A percentile compares a stretch with the other conserved stretches of the same genome.
phyloP scores from a whole-genome alignment of 2,113 vertebrate species.

The Eretmochelys imbricata region DNA sequence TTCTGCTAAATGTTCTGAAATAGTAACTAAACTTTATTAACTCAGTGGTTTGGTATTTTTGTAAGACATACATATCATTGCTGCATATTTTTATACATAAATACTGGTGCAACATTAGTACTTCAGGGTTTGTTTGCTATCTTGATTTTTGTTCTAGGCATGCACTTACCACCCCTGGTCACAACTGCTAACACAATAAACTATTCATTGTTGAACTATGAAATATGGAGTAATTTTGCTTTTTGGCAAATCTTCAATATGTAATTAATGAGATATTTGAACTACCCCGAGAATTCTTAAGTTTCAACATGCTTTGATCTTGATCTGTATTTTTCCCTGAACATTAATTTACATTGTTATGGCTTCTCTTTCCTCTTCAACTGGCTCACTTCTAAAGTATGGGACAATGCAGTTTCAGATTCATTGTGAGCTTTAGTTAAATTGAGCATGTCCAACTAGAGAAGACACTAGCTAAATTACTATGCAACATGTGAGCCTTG shows the following conservation, averaged over 20 bases:
- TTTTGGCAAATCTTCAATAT: constrained; percentile 59
- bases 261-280: constrained; percentile 81
- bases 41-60: background rate
- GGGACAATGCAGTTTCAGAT: background rate
- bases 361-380: constrained; percentile 18
- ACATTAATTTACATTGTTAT: constrained; percentile 3
- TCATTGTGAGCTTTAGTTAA: background rate
- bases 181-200: constrained; percentile 64
- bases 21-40: background rate
- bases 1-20: background rate
- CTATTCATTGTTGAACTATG: constrained; percentile 48
- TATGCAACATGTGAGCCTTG: constrained; percentile 15
- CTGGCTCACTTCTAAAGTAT: constrained; percentile 10
- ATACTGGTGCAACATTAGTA: background rate
- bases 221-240: constrained; percentile 59
- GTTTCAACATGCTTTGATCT: constrained; percentile 77
- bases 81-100: accelerated
- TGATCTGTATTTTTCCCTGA: constrained; percentile 14
- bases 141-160: constrained; percentile 45
- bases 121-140: background rate
- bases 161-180: constrained; percentile 27
- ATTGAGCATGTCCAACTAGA: constrained; percentile 20
- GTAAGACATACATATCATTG: background rate
- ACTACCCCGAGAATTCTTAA: constrained; percentile 76
- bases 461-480: constrained; percentile 24